Evolutionary conservation across 2,113 vertebrate species (phyloP), one percentile per base, ranked within the genome.

Genomic region (Psilopsiagon aurifrons): DNA sequence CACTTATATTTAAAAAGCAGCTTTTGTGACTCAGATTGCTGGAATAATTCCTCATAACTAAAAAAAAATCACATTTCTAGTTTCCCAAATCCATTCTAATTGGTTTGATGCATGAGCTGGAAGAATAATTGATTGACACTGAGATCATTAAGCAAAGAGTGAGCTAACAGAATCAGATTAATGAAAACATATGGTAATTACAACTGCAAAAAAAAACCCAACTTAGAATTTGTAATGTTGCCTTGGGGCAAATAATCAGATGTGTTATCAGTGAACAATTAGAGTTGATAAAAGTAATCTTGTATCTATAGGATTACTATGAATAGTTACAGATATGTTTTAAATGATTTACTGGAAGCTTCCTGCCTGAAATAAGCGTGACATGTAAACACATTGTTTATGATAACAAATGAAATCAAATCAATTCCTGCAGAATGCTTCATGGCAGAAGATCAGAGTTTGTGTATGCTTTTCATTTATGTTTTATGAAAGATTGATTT

Each of bases 181-280:
- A 97, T 97, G 97, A 98, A 98, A 98, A 97, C 97, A 98, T 97
- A 98, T 95, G 95, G 98, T 97, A 98, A 98, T 98, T 98, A 98
- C 97, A 97, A 97, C 92, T 89, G 94, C 96, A 97, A 92, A 95
- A 90, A 94, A 97, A 90, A 31, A 31, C n/a, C 1, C 96, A 97
- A 97, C 92, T 97, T 96, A 63, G 93, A 98, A 97, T 97, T 95
- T 95, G 52, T 95, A 95, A 94, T 88, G 95, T 89, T 96, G 94
- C 97, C 92, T 94, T 83, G 87, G 93, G 96, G 85, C 93, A 98
- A 97, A 98, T 98, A 97, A 97, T 97, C 97, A 97, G 95, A 97
- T 96, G 75, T 97, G 94, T 97, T 97, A 97, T 97, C 97, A 96
- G 73, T 97, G 95, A 97, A 94, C 96, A 96, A 97, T 98, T 98